Base-by-base conservation (phyloP, 2,888 invertebrate genomes). In the Schizotus pectinicornis region DNA sequence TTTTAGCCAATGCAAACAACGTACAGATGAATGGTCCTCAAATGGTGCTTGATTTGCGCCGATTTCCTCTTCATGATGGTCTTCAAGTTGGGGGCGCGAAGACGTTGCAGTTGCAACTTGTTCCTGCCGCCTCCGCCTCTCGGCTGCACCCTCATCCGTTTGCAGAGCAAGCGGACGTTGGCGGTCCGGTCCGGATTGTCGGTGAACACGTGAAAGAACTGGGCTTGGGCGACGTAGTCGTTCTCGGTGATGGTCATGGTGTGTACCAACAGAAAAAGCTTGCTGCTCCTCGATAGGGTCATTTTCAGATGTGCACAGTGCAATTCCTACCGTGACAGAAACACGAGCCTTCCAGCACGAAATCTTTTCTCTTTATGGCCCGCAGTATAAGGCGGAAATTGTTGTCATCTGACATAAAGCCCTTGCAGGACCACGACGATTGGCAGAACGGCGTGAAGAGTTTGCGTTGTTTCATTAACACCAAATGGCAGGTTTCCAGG, bases 181-280 rank as follows among this genome's bases (percentile, higher is more conserved):
- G 68, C 62, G 12, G 69, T 22, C 56, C 65, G 60, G 8, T 53
- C 59, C 42, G 67, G 43, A 47, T 66, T 66, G 30, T 64, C 63
- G 35, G 70, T 67, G 45, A 79, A 68, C 33, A 79, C 69, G 62
- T 81, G 81, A 57, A 79, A 77, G 69, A 80, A 81, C 62, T 80
- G 78, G 41, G 80, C 80, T 63, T 77, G 74, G 53, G 81, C 73
- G 51, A 79, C 76, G 67, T 75, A 77, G 65, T 79, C 79, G 62
- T 72, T 72, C 60, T 80, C 77, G 45, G 78, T 77, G 64, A 81
- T 74, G 31, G 80, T 80, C 74, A 82, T 76, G 50, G 81, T 81
- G 70, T 81, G 81, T 56, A 82, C 75, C 65, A 81, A 67, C 59
- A 80, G 65, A 66, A 72, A 77, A 66, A 77, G 68, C 36, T 68